Evolutionary conservation across 2,888 invertebrate genomes (phyloP).

Genomic region (Biston stratarius): DNA sequence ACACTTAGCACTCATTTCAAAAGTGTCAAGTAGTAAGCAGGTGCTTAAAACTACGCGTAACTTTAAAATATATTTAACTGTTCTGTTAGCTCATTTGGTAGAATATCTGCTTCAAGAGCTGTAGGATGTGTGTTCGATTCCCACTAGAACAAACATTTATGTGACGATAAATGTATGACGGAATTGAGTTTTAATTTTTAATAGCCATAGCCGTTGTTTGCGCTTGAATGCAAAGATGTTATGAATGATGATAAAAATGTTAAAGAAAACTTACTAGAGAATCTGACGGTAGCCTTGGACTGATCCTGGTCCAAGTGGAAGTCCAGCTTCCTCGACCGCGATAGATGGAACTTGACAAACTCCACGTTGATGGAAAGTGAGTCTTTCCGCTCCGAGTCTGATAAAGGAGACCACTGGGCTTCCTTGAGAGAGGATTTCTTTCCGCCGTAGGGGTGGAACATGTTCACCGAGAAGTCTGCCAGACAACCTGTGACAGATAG

Average conservation of each 20-base stretch:
- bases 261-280: constrained; percentile 93
- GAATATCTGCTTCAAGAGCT: no score
- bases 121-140: no score
- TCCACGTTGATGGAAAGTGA: constrained; percentile 98
- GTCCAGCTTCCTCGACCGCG: constrained; percentile 95
- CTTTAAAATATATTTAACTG: no score
- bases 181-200: no score
- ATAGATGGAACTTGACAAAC: constrained; percentile 98
- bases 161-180: no score
- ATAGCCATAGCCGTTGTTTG: no score
- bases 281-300: constrained; percentile 95
- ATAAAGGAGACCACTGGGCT: constrained; percentile 94
- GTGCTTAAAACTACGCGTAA: constrained; percentile 19
- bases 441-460: constrained; percentile 99
- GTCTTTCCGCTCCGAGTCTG: constrained; percentile 96
- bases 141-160: no score
- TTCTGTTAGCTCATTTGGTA: no score
- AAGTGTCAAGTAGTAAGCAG: constrained; percentile 21
- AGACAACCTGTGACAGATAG: constrained; percentile 98
- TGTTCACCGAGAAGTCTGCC: constrained; percentile 98
- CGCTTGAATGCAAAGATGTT: no score
- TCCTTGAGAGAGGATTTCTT: constrained; percentile 91
- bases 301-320: constrained; percentile 90
- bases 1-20: constrained; percentile 16
- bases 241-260: no score